Conservation (phyloP, 1,140 invertebrate genomes). For the Pemphigus obesinymphae region DNA sequence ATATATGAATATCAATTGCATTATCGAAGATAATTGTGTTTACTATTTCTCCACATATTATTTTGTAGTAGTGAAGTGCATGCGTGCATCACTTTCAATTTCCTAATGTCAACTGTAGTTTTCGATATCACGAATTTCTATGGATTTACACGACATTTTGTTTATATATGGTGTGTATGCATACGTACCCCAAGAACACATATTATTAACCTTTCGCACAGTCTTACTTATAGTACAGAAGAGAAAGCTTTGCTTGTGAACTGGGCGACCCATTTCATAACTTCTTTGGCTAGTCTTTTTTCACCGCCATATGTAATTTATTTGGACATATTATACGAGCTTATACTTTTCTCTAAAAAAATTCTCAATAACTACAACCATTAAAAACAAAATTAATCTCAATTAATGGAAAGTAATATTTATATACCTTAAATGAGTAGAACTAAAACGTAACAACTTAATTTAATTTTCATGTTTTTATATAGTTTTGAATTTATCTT, state of each 20-base stretch:
- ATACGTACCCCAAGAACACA: neutral
- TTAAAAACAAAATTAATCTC: neutral
- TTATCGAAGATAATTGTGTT: neutral
- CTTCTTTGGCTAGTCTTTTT: neutral
- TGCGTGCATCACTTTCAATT: constrained; percentile 21
- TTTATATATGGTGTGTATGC: neutral
- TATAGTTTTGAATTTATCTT: no score
- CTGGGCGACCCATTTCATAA: constrained; percentile 37
- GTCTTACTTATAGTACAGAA: neutral
- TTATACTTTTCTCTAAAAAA: neutral
- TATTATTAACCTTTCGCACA: neutral
- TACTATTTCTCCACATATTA: neutral
- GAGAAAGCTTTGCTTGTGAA: constrained; percentile 22
- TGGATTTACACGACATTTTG: constrained; percentile 8
- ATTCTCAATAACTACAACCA: neutral
- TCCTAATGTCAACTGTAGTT: constrained; percentile 8
- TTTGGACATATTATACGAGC: constrained; percentile 4
- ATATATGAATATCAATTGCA: neutral
- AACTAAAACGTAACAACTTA: no score
- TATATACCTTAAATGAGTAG: no score
- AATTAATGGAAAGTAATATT: no score
- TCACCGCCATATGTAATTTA: neutral
- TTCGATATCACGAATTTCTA: constrained; percentile 13
- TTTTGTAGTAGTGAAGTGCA: neutral
- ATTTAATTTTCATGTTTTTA: no score